These are phyloP conservation scores for Tenthredo livida DNA, from an alignment of 2,888 invertebrate species.

Conservation along the genomic window DNA sequence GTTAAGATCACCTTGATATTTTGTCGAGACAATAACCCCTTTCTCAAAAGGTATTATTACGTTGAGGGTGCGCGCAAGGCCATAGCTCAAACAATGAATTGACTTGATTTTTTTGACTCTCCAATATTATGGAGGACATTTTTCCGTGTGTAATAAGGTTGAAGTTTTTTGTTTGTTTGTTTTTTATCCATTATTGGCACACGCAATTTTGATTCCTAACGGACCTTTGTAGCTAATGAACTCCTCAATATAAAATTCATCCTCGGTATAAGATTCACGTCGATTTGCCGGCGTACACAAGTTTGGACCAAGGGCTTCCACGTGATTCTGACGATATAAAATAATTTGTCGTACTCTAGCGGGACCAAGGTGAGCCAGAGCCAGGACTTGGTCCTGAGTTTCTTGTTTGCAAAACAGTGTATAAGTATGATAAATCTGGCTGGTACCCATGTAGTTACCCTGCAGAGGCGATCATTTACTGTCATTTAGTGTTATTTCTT, in stretches of 20 bases:
- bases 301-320: neutral
- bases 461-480: neutral
- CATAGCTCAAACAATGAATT: no score
- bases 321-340: neutral
- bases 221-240: no score
- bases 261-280: neutral
- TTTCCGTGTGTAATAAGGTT: no score
- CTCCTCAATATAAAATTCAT: neutral
- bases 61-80: no score
- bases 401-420: neutral
- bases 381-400: neutral
- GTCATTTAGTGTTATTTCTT: neutral
- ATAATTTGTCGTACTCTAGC: neutral
- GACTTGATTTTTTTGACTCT: no score
- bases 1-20: no score
- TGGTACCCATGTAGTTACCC: neutral
- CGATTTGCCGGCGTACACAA: neutral
- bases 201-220: no score
- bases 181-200: no score
- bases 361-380: slow-evolving; percentile 7
- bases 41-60: no score
- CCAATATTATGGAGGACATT: no score
- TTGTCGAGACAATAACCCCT: no score
- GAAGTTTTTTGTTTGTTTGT: no score
- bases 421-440: neutral